phyloP scores from a whole-genome alignment of 2,113 vertebrate species.

The Psettodes erumei region DNA sequence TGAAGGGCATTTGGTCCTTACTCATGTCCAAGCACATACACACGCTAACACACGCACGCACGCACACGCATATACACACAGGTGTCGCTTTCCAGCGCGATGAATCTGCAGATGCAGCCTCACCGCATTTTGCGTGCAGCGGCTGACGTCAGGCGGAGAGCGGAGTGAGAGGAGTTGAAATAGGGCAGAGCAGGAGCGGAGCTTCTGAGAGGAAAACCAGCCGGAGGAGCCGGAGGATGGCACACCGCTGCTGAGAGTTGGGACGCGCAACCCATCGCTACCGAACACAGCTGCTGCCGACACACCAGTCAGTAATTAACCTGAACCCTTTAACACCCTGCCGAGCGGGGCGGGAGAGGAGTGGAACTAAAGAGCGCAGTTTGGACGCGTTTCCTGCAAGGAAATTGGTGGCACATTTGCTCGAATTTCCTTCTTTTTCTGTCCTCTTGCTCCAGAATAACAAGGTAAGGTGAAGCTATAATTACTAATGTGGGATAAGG shows the following conservation, averaged over 20 bases:
- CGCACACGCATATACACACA: slow-evolving; percentile 61
- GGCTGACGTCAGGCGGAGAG: slow-evolving; percentile 89
- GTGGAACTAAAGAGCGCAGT: slow-evolving; percentile 67
- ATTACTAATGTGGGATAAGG: background rate
- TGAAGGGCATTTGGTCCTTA: background rate
- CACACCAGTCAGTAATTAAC: slow-evolving; percentile 35
- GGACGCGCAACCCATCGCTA: slow-evolving; percentile 48
- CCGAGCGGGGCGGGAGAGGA: slow-evolving; percentile 26
- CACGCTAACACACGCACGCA: background rate
- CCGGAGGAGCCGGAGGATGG: slow-evolving; percentile 72
- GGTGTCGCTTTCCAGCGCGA: slow-evolving; percentile 83
- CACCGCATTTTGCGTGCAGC: slow-evolving; percentile 69
- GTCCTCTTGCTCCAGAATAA: slow-evolving; percentile 63
- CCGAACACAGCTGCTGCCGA: slow-evolving; percentile 24
- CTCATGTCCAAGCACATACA: background rate
- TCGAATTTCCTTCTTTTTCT: slow-evolving; percentile 41
- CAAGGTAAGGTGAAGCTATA: slow-evolving; percentile 72
- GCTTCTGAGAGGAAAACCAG: slow-evolving; percentile 70
- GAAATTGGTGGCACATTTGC: slow-evolving; percentile 55
- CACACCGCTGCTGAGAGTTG: slow-evolving; percentile 68
- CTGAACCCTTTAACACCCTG: slow-evolving; percentile 22
- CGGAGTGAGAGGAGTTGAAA: slow-evolving; percentile 85
- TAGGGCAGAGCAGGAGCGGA: slow-evolving; percentile 86
- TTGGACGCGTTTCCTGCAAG: slow-evolving; percentile 56
- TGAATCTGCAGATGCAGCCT: slow-evolving; percentile 80